Evolutionary conservation across 2,888 invertebrate species (phyloP).

Genomic region (Cosmopolites sordidus): DNA sequence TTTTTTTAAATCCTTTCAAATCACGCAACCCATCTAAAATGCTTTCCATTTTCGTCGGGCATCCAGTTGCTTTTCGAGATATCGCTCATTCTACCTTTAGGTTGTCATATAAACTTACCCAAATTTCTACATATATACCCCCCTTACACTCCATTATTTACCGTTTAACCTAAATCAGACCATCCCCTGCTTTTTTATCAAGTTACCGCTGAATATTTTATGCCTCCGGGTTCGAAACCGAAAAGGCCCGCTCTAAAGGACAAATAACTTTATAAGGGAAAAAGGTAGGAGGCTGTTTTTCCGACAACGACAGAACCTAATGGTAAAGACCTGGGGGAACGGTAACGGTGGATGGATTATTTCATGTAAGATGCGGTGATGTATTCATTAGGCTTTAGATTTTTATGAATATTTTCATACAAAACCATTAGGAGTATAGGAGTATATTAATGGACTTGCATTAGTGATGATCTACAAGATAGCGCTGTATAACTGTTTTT

Average conservation of each 20-base stretch:
- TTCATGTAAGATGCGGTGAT: too few species aligned
- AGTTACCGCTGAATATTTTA: conserved; percentile 20
- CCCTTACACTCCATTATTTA: conserved; percentile 15
- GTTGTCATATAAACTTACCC: not conserved
- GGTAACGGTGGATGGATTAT: too few species aligned
- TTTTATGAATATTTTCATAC: too few species aligned
- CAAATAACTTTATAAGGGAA: conserved; percentile 23
- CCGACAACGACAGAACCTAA: not conserved
- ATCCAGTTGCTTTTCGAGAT: not conserved
- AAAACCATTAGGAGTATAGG: too few species aligned
- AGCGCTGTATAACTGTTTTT: too few species aligned
- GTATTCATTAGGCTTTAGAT: too few species aligned
- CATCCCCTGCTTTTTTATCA: conserved; percentile 13
- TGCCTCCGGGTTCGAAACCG: conserved; percentile 14
- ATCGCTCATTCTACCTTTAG: not conserved
- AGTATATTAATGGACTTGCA: too few species aligned
- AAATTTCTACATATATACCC: not conserved
- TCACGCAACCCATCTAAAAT: too few species aligned
- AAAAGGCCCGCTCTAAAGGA: conserved; percentile 24
- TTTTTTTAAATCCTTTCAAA: too few species aligned
- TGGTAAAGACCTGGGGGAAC: not conserved
- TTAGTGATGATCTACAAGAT: too few species aligned
- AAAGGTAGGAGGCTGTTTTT: not conserved
- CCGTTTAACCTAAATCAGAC: conserved; percentile 22
- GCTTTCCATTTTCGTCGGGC: too few species aligned